Evolutionary conservation across 2,113 vertebrate species (phyloP).

Genomic region (Smithornis capensis): DNA sequence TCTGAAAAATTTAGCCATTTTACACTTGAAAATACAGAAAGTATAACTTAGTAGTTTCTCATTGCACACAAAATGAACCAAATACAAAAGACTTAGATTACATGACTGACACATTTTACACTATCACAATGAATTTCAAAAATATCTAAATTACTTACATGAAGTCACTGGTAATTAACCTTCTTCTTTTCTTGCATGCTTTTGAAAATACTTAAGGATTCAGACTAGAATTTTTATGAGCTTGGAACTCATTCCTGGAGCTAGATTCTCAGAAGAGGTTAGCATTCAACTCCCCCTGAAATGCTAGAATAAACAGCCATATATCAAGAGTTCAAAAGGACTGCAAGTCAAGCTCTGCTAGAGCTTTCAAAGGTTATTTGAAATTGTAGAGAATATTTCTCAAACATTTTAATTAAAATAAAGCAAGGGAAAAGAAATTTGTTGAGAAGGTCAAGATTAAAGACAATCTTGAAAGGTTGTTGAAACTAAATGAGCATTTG

Average conservation of each 20-base stretch:
- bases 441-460: neutral
- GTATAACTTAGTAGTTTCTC: neutral
- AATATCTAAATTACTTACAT: neutral
- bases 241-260: neutral
- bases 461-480: neutral
- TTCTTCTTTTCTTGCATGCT: neutral
- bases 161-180: conserved; percentile 26
- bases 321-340: conserved; percentile 6
- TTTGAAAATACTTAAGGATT: conserved; percentile 20
- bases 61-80: neutral
- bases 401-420: conserved; percentile 17
- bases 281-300: neutral
- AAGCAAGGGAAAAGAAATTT: neutral
- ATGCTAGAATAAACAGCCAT: neutral
- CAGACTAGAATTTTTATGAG: conserved; percentile 24
- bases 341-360: neutral
- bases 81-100: neutral
- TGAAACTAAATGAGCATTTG: conserved; percentile 26
- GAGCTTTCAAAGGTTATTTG: conserved; percentile 20
- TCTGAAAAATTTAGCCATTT: neutral
- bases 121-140: neutral
- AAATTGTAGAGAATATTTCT: neutral
- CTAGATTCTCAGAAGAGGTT: conserved; percentile 1
- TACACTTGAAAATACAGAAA: neutral
- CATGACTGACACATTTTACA: neutral